Conservation (phyloP, 2,113 vertebrate genomes). For the Ctenodactylus gundi region DNA sequence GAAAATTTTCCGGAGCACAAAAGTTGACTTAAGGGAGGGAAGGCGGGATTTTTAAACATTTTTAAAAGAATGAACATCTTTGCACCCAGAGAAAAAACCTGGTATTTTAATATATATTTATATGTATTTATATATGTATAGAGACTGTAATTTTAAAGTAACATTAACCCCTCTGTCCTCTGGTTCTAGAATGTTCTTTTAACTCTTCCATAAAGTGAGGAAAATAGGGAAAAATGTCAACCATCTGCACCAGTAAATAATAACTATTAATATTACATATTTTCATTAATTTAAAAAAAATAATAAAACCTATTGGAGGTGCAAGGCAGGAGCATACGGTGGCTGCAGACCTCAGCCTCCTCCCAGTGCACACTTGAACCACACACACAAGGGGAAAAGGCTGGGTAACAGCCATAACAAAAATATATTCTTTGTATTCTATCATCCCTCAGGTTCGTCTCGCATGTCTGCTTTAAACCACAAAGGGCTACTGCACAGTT, state of each 20-base stretch:
- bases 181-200: slow-evolving; percentile 87
- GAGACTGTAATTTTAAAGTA: slow-evolving; percentile 88
- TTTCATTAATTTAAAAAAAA: slow-evolving; percentile 92
- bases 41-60: slow-evolving; percentile 82
- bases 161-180: slow-evolving; percentile 89
- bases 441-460: slow-evolving; percentile 89
- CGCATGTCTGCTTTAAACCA: slow-evolving; percentile 84
- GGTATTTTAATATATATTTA: slow-evolving; percentile 89
- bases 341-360: slow-evolving; percentile 69
- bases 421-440: slow-evolving; percentile 97
- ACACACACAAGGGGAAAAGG: slow-evolving; percentile 78
- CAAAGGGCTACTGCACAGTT: slow-evolving; percentile 86
- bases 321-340: slow-evolving; percentile 77
- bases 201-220: slow-evolving; percentile 85
- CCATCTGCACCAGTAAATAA: slow-evolving; percentile 90
- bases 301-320: slow-evolving; percentile 87
- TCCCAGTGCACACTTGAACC: slow-evolving; percentile 83
- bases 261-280: slow-evolving; percentile 91
- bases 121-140: slow-evolving; percentile 84
- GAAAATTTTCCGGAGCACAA: slow-evolving; percentile 90
- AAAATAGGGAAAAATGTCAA: slow-evolving; percentile 89
- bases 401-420: slow-evolving; percentile 90
- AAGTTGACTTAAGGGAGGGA: slow-evolving; percentile 85
- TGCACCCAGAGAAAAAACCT: slow-evolving; percentile 86
- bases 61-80: slow-evolving; percentile 87